Evolutionary conservation across 2,797 vertebrate genomes (phyloP).

Genomic region (Heterohyrax brucei): DNA sequence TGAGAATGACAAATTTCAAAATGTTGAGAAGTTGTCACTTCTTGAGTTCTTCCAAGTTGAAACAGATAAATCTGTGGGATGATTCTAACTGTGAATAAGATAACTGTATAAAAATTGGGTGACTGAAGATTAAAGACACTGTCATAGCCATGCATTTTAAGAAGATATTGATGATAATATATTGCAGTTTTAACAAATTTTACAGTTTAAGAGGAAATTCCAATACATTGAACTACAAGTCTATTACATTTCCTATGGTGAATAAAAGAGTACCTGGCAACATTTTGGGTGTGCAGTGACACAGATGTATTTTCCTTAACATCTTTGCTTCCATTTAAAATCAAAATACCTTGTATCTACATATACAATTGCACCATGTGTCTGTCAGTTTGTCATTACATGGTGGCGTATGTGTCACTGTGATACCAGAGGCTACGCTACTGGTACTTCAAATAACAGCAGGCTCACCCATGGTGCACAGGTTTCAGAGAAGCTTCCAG

Average conservation of each 20-base stretch:
- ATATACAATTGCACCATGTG: not conserved
- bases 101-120: not conserved
- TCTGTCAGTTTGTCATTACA: too few relatives aligned
- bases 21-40: conserved; percentile 34
- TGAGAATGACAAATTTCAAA: conserved; percentile 52
- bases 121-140: conserved; percentile 60
- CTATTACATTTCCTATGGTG: not conserved
- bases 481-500: too few relatives aligned
- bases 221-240: conserved; percentile 12
- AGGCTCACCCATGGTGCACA: too few relatives aligned
- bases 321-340: conserved; percentile 51
- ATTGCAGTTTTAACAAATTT: conserved; percentile 39
- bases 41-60: conserved; percentile 39
- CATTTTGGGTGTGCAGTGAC: not conserved
- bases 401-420: too few relatives aligned
- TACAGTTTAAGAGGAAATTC: conserved; percentile 53
- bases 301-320: not conserved
- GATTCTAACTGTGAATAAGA: conserved; percentile 53
- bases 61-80: conserved; percentile 46
- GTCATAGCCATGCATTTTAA: conserved; percentile 43
- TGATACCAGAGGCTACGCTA: too few relatives aligned
- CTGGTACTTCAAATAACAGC: too few relatives aligned
- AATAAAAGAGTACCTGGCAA: not conserved
- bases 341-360: conserved; percentile 45
- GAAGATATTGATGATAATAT: not conserved